Evolutionary conservation across 2,888 invertebrate species (phyloP), one percentile per base, ranked within the genome.

Genomic region (Clanis bilineata): DNA sequence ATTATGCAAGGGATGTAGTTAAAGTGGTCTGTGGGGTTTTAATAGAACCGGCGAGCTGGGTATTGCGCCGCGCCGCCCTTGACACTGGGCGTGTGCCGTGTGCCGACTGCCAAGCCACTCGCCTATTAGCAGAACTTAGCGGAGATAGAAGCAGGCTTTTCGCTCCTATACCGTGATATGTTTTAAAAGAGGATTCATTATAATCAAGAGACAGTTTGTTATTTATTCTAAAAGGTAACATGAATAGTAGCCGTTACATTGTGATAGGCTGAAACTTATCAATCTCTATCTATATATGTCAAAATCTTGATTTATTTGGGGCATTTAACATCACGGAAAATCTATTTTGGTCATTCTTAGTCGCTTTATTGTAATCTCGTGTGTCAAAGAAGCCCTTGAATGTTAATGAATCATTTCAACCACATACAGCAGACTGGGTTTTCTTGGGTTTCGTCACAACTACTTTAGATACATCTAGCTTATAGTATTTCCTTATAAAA

Each of bases 31-130:
- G 55, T 56, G 41, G 51, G 58, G 60, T 61, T 61, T 64, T 65
- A 69, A 61, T 67, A 66, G 71, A 66, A 63, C 67, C 71, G 68
- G 63, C 63, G 64, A 70, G 65, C 67, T 69, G 60, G 71, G 70
- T 64, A 77, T 71, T 71, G 77, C n/a, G n/a, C n/a, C n/a, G 76
- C 72, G 77, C 71, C 79, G 86, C 75, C 87, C 88, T 89, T 90
- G 89, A 85, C 87, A 85, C 80, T 83, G 80, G 72, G 66, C 65
- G 74, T 72, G 72, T 73, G 75, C n/a, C n/a, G n/a, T n/a, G n/a
- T n/a, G n/a, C n/a, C n/a, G n/a, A n/a, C n/a, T n/a, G n/a, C 72
- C 72, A 77, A 76, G 67, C 70, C 71, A 66, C 72, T 72, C 69
- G 72, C 77, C 71, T 80, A 82, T 80, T 82, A 83, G 81, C 72